A percentile compares a stretch with the other conserved stretches of the same genome.
phyloP scores from a whole-genome alignment of 2,888 invertebrate species.

The Troglohyphantes excavatus region DNA sequence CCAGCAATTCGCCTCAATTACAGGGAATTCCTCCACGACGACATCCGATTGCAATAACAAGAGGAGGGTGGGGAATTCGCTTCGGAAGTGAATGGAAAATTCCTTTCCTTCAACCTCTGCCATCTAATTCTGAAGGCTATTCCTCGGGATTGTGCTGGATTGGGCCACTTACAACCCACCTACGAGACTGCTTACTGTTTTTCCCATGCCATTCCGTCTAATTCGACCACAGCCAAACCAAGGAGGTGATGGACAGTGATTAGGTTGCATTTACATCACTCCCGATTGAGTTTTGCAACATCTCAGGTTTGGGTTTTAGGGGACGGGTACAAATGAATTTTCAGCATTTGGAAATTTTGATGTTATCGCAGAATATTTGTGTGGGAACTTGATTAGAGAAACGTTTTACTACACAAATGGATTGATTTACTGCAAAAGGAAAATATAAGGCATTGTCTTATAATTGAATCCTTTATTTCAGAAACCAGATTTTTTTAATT shows the following conservation, averaged over 20 bases:
- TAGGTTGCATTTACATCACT: slow-evolving; percentile 68
- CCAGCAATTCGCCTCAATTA: slow-evolving; percentile 2
- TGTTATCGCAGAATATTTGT: no score
- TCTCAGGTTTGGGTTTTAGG: neutral
- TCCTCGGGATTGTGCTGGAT: slow-evolving; percentile 33
- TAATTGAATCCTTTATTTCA: no score
- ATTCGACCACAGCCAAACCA: slow-evolving; percentile 39
- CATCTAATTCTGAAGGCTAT: slow-evolving; percentile 46
- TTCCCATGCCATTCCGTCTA: slow-evolving; percentile 69
- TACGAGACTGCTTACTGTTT: slow-evolving; percentile 40
- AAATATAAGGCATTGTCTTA: no score
- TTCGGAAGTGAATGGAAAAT: slow-evolving; percentile 26
- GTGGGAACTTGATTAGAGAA: no score
- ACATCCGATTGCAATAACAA: neutral
- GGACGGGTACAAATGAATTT: neutral
- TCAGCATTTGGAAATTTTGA: no score
- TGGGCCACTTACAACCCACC: slow-evolving; percentile 34
- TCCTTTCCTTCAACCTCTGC: slow-evolving; percentile 19
- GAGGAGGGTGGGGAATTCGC: neutral
- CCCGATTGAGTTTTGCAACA: slow-evolving; percentile 8
- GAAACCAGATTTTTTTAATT: no score
- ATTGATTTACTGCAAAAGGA: no score
- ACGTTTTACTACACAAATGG: no score
- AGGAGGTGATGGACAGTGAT: slow-evolving; percentile 71
- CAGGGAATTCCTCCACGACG: neutral